phyloP scores from a whole-genome alignment of 2,888 invertebrate species.

The Emmelina monodactyla region DNA sequence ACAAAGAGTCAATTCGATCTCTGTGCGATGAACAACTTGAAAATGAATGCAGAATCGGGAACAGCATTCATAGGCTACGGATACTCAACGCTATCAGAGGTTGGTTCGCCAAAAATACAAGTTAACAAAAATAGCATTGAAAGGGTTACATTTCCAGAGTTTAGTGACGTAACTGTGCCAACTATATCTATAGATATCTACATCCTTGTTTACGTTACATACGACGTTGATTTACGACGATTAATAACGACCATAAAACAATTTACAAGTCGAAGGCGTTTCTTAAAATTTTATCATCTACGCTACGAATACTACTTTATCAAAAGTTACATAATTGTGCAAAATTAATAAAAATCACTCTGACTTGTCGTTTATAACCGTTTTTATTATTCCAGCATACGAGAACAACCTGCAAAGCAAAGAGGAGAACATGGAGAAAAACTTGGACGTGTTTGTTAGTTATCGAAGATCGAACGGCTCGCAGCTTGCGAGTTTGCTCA shows the following conservation, averaged over 20 bases:
- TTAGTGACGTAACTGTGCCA: too few species aligned
- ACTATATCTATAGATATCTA: too few species aligned
- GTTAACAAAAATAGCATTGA: too few species aligned
- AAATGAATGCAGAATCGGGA: slow-evolving; percentile 88
- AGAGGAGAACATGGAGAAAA: slow-evolving; percentile 85
- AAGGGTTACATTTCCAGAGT: too few species aligned
- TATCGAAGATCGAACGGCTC: slow-evolving; percentile 97
- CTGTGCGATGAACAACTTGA: slow-evolving; percentile 91
- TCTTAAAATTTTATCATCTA: too few species aligned
- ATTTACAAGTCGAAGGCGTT: too few species aligned
- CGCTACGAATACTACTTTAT: too few species aligned
- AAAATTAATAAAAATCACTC: neutral
- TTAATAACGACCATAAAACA: slow-evolving; percentile 6
- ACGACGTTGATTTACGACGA: neutral
- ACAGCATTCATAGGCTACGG: slow-evolving; percentile 92
- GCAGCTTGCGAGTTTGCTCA: slow-evolving; percentile 92
- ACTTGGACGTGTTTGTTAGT: slow-evolving; percentile 96
- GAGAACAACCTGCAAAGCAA: slow-evolving; percentile 73
- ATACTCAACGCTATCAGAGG: slow-evolving; percentile 88
- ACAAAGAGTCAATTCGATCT: slow-evolving; percentile 84
- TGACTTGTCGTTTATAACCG: neutral
- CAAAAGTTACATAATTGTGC: too few species aligned
- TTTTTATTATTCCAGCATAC: slow-evolving; percentile 47
- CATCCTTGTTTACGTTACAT: neutral
- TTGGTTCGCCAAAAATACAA: too few species aligned